Conservation (phyloP, 2,888 invertebrate species). For the Ennomos quercinarius region DNA sequence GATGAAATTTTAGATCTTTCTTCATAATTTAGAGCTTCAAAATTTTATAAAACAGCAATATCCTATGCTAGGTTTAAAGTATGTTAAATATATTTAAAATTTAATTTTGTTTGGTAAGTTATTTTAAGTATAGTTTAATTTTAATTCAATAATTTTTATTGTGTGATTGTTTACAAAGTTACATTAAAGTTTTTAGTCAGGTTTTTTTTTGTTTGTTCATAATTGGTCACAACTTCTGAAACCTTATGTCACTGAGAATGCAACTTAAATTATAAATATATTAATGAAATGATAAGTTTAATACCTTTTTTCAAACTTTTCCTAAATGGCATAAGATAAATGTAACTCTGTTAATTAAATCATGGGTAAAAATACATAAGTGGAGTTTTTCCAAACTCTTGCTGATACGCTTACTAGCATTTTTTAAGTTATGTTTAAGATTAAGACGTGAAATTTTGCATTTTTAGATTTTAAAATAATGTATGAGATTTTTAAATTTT, state of each 20-base stretch:
- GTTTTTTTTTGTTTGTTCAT: no score
- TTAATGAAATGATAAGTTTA: slow-evolving; percentile 1
- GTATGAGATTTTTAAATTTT: slow-evolving; percentile 30
- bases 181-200: no score
- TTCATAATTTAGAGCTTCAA: slow-evolving; percentile 7
- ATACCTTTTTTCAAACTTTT: background rate
- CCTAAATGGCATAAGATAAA: no score
- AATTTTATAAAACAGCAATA: slow-evolving; percentile 21
- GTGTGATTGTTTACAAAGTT: background rate
- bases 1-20: background rate
- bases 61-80: slow-evolving; percentile 17
- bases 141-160: slow-evolving; percentile 7
- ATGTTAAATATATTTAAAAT: slow-evolving; percentile 21
- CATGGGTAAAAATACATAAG: background rate
- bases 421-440: slow-evolving; percentile 30
- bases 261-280: no score
- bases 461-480: slow-evolving; percentile 33
- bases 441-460: slow-evolving; percentile 24
- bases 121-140: slow-evolving; percentile 6
- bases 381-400: slow-evolving; percentile 12
- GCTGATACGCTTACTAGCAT: slow-evolving; percentile 37
- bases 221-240: no score
- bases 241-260: no score
- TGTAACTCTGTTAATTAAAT: background rate
- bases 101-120: slow-evolving; percentile 13